A percentile compares a stretch with the other conserved stretches of the same genome.
These are phyloP conservation scores for Epinephelus lanceolatus DNA, from an alignment of 2,113 vertebrate genomes.

Conservation along the genomic window DNA sequence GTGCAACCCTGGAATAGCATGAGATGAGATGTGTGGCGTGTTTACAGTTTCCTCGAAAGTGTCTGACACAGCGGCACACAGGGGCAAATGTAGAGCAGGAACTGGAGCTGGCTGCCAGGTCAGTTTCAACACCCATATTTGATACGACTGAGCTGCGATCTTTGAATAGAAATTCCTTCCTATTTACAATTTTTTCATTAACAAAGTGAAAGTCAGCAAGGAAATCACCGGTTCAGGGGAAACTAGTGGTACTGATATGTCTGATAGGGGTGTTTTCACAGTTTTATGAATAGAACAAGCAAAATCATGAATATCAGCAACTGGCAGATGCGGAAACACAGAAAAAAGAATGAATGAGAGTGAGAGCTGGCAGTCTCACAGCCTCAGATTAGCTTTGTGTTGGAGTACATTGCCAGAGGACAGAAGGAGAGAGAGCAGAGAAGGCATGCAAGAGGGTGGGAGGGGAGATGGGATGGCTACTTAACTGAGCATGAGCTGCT, in stretches of 20 bases:
- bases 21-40: not conserved
- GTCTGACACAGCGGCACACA: not conserved
- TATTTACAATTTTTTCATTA: not conserved
- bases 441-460: slow-evolving; percentile 52
- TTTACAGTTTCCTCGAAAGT: not conserved
- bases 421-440: slow-evolving; percentile 40
- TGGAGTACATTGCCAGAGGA: slow-evolving; percentile 66
- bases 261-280: slow-evolving; percentile 14
- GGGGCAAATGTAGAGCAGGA: not conserved
- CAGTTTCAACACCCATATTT: not conserved
- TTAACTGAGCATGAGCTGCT: slow-evolving; percentile 58
- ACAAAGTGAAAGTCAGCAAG: not conserved
- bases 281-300: slow-evolving; percentile 13
- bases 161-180: not conserved
- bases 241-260: slow-evolving; percentile 3
- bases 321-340: slow-evolving; percentile 14
- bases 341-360: slow-evolving; percentile 15
- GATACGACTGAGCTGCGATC: not conserved
- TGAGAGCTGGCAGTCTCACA: slow-evolving; percentile 60
- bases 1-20: not conserved
- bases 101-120: not conserved
- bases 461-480: slow-evolving; percentile 54
- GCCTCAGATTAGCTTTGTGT: slow-evolving; percentile 71
- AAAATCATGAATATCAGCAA: slow-evolving; percentile 1
- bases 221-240: not conserved